Percentiles rank a stretch among this genome's conserved stretches.
phyloP scores from a whole-genome alignment of 2,888 invertebrate genomes.

The Drosophila nr. perissopoda region DNA sequence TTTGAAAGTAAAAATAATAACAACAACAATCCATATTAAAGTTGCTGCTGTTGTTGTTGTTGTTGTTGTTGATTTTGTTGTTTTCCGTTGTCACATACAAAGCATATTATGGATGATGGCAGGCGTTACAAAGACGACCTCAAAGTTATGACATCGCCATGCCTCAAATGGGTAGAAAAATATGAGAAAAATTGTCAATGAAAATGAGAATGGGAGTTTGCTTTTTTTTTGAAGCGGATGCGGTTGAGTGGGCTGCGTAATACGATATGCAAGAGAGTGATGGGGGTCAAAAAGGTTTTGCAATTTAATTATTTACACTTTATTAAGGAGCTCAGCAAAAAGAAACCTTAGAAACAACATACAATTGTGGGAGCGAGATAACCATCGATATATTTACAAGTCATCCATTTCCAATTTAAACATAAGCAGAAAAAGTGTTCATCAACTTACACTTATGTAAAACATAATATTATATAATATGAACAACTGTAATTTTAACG shows the following conservation, averaged over 20 bases:
- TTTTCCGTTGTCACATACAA: slow-evolving; percentile 21
- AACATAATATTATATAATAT: background rate
- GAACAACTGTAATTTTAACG: background rate
- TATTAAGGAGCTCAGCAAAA: slow-evolving; percentile 3
- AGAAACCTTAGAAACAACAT: slow-evolving; percentile 12
- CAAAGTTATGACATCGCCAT: slow-evolving; percentile 55
- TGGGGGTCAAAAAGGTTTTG: slow-evolving; percentile 5
- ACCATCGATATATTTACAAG: background rate
- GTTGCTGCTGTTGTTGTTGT: slow-evolving; percentile 34
- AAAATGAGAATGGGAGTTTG: slow-evolving; percentile 52
- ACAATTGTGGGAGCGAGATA: background rate
- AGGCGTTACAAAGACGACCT: slow-evolving; percentile 44
- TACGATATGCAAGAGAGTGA: slow-evolving; percentile 15
- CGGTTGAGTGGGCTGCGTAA: slow-evolving; percentile 57
- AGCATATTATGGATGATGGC: slow-evolving; percentile 34
- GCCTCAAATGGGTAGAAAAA: slow-evolving; percentile 11
- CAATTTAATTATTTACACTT: slow-evolving; percentile 9
- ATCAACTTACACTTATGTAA: background rate
- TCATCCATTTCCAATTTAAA: background rate
- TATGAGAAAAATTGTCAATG: slow-evolving; percentile 30
- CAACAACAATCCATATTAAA: slow-evolving; percentile 25
- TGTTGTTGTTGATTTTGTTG: slow-evolving; percentile 22
- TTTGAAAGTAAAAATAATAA: slow-evolving; percentile 50
- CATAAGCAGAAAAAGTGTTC: background rate
- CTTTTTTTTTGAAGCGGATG: slow-evolving; percentile 42